phyloP scores from a whole-genome alignment of 2,888 invertebrate genomes.

The Horisme vitalbata region DNA sequence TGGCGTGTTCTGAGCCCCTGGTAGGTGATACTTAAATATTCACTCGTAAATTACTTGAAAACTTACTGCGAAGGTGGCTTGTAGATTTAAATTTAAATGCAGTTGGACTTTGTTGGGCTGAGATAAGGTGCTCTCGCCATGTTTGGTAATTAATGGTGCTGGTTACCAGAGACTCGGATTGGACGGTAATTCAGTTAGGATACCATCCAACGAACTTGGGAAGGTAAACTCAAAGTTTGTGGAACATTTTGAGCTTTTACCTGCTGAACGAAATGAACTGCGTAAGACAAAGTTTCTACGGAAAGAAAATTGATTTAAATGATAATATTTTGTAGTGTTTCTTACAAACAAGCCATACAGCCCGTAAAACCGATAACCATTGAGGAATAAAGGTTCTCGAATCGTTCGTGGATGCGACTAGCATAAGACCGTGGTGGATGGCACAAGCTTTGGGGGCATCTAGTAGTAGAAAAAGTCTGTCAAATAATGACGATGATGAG shows the following conservation, averaged over 20 bases:
- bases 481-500: no score
- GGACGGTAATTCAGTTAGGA: slow-evolving; percentile 20
- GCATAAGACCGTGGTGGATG: no score
- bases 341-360: no score
- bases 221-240: slow-evolving; percentile 39
- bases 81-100: slow-evolving; percentile 75
- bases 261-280: no score
- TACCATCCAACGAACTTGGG: slow-evolving; percentile 31
- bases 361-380: no score
- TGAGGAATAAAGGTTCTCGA: no score
- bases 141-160: slow-evolving; percentile 43
- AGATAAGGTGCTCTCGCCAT: slow-evolving; percentile 62
- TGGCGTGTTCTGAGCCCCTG: slow-evolving; percentile 78
- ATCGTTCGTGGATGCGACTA: no score
- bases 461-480: no score
- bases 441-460: no score
- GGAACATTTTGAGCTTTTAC: neutral
- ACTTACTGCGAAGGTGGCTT: slow-evolving; percentile 78
- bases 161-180: slow-evolving; percentile 10
- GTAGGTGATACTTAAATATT: slow-evolving; percentile 81
- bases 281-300: no score
- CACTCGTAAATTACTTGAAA: slow-evolving; percentile 80
- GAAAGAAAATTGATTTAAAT: no score
- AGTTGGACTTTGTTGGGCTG: slow-evolving; percentile 54
- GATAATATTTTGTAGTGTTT: no score